Evolutionary conservation across 2,888 invertebrate species (phyloP).

Genomic region (Alsophila aescularia): DNA sequence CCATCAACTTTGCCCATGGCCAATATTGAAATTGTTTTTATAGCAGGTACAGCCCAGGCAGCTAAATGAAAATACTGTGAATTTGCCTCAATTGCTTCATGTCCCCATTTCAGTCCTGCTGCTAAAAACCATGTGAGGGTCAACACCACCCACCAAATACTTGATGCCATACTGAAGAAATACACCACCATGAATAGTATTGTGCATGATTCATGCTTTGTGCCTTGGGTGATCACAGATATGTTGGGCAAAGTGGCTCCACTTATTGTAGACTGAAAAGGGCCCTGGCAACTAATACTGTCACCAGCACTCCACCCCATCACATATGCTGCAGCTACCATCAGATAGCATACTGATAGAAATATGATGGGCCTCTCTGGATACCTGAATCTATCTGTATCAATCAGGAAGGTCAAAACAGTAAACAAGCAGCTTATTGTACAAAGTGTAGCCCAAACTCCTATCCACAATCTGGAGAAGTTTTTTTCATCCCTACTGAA

Average conservation of each 20-base stretch:
- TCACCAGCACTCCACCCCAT: slow-evolving; percentile 93
- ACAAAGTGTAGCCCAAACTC: slow-evolving; percentile 96
- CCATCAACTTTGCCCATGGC: slow-evolving; percentile 98
- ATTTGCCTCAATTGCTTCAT: slow-evolving; percentile 98
- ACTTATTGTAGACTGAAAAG: slow-evolving; percentile 89
- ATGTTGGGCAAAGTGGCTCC: slow-evolving; percentile 90
- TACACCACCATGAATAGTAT: slow-evolving; percentile 98
- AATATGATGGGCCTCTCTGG: slow-evolving; percentile 99
- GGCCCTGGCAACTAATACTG: slow-evolving; percentile 92
- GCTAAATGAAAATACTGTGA: slow-evolving; percentile 98
- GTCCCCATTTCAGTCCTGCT: slow-evolving; percentile 98
- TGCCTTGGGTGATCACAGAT: slow-evolving; percentile 94
- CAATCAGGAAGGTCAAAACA: slow-evolving; percentile 95
- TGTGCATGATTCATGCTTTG: slow-evolving; percentile 93
- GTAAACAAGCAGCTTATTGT: slow-evolving; percentile 96
- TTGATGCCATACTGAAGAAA: slow-evolving; percentile 98
- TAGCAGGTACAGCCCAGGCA: slow-evolving; percentile 98
- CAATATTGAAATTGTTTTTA: slow-evolving; percentile 97
- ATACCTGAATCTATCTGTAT: slow-evolving; percentile 97
- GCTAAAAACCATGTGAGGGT: slow-evolving; percentile 98
- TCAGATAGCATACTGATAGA: slow-evolving; percentile 97
- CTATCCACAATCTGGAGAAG: slow-evolving; percentile 96
- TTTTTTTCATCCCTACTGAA: slow-evolving; percentile 92
- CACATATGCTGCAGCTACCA: slow-evolving; percentile 96
- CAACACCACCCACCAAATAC: slow-evolving; percentile 98